Evolutionary conservation across 2,888 invertebrate genomes (phyloP).

Genomic region (Eupsilia transversa): DNA sequence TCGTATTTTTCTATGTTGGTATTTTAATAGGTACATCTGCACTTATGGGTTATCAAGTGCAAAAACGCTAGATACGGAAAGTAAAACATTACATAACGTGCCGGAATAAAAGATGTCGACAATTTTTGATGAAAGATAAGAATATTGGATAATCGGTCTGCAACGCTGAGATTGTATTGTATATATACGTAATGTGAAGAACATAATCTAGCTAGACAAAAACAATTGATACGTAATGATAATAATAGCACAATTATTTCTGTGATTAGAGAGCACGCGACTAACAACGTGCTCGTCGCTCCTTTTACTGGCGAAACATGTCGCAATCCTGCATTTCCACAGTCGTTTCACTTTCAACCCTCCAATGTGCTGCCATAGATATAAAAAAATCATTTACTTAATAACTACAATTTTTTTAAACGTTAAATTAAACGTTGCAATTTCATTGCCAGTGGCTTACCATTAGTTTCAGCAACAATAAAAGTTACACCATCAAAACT

Average conservation of each 20-base stretch:
- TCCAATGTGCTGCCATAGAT: constrained; percentile 32
- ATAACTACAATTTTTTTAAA: no score
- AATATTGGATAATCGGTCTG: neutral
- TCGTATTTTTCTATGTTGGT: neutral
- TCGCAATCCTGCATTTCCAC: constrained; percentile 37
- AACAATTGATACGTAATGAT: neutral
- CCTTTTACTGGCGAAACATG: constrained; percentile 10
- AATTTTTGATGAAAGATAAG: neutral
- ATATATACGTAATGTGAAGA: neutral
- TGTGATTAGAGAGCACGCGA: constrained; percentile 9
- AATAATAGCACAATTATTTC: neutral
- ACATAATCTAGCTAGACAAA: neutral
- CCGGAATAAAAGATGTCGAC: neutral
- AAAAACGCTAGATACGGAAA: neutral
- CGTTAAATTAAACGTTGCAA: no score
- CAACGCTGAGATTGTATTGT: neutral
- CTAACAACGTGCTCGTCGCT: constrained; percentile 30
- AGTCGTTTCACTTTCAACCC: constrained; percentile 28
- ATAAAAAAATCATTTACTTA: no score
- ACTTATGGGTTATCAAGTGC: constrained; percentile 9
- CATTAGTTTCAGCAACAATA: no score
- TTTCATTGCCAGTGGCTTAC: no score
- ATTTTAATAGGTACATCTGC: neutral
- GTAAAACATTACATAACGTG: neutral
- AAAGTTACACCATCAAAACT: no score